Evolutionary conservation across 2,888 invertebrate genomes (phyloP).

Genomic region (Ephialtes manifestator): DNA sequence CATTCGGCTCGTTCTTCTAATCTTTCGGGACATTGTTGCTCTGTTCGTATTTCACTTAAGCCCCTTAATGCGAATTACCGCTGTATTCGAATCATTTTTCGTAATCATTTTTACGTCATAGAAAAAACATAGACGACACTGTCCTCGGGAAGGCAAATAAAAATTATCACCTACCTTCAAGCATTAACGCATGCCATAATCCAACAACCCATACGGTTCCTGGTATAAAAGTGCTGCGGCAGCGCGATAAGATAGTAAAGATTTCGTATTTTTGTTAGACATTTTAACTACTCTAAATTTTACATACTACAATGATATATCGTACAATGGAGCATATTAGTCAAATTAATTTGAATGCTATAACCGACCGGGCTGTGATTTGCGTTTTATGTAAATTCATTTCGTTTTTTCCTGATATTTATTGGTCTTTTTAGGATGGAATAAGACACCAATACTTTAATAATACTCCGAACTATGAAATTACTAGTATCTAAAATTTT

Average conservation of each 20-base stretch:
- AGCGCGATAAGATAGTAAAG: background rate
- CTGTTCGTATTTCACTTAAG: background rate
- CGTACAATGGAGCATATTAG: background rate
- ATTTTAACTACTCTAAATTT: background rate
- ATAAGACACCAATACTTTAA: too few species aligned
- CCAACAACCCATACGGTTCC: background rate
- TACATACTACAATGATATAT: slow-evolving; percentile 13
- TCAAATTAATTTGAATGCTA: background rate
- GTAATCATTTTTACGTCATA: background rate
- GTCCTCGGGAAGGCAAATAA: background rate
- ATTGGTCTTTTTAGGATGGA: too few species aligned
- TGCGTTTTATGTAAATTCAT: background rate
- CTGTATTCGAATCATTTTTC: background rate
- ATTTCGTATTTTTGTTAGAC: background rate
- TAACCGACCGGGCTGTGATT: background rate
- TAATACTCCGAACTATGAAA: too few species aligned
- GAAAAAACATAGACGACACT: background rate
- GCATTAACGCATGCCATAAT: background rate
- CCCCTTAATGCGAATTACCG: background rate
- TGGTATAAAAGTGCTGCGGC: background rate
- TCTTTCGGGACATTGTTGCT: background rate
- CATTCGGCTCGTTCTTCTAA: background rate
- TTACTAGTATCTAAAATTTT: too few species aligned
- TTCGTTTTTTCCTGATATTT: background rate
- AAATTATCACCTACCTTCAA: background rate